A percentile compares a stretch with the other conserved stretches of the same genome.
These are phyloP conservation scores for Nebria brevicollis DNA, from an alignment of 2,888 invertebrate genomes.

Conservation along the genomic window DNA sequence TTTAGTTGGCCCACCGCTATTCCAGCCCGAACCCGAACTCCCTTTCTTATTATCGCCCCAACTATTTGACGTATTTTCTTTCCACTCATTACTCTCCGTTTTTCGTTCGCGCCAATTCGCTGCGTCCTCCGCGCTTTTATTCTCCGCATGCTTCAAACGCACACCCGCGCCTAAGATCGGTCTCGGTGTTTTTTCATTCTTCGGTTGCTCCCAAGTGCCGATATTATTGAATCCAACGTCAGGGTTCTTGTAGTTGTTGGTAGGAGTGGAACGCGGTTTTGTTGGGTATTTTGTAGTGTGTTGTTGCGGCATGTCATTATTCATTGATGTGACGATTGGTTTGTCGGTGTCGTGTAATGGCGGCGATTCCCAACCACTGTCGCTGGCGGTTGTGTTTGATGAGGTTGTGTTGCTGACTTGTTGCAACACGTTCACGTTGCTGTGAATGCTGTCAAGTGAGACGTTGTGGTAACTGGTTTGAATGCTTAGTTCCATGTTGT, in stretches of 20 bases:
- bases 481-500: constrained; percentile 53
- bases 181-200: constrained; percentile 54
- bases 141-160: constrained; percentile 51
- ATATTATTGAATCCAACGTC: constrained; percentile 40
- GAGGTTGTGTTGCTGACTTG: constrained; percentile 36
- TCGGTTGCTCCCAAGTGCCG: constrained; percentile 42
- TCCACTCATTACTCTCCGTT: constrained; percentile 33
- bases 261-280: constrained; percentile 13
- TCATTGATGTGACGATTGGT: constrained; percentile 6
- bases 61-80: constrained; percentile 49
- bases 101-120: constrained; percentile 51
- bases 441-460: constrained; percentile 57
- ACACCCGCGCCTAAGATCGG: constrained; percentile 60
- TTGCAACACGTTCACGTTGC: constrained; percentile 59
- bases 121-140: constrained; percentile 48
- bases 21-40: constrained; percentile 50
- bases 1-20: constrained; percentile 47
- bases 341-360: constrained; percentile 36
- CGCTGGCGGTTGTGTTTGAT: neutral
- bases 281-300: constrained; percentile 8
- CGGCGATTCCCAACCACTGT: constrained; percentile 52
- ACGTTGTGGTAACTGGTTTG: constrained; percentile 57
- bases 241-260: constrained; percentile 14
- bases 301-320: neutral
- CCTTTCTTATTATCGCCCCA: constrained; percentile 51